Evolutionary conservation across 2,888 invertebrate species (phyloP).

Genomic region (Augochlorella aurata): DNA sequence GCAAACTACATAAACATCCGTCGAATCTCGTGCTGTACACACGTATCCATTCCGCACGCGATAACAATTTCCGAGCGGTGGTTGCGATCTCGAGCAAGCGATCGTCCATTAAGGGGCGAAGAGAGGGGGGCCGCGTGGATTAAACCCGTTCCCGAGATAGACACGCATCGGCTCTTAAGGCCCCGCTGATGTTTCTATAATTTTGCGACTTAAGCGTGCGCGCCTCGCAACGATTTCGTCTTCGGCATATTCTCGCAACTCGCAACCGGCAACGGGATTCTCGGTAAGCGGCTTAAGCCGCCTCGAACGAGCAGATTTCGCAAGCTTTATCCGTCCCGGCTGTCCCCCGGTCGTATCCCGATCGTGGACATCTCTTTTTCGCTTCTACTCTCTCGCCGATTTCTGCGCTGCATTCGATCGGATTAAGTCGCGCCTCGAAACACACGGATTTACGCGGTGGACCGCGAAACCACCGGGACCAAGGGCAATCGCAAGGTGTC

Average conservation of each 20-base stretch:
- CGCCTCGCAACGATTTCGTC: constrained; percentile 43
- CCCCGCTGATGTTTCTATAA: constrained; percentile 64
- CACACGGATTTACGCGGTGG: constrained; percentile 27
- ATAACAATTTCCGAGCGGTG: constrained; percentile 46
- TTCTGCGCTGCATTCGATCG: constrained; percentile 21
- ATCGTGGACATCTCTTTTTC: constrained; percentile 15
- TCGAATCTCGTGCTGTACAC: constrained; percentile 11
- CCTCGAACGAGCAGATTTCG: constrained; percentile 49
- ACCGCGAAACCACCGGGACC: constrained; percentile 23
- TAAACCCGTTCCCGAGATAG: constrained; percentile 34
- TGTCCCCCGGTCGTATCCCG: not conserved
- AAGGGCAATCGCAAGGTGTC: constrained; percentile 29
- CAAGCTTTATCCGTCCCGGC: constrained; percentile 37
- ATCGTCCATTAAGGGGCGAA: constrained; percentile 28
- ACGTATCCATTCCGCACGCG: constrained; percentile 11
- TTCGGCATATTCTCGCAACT: constrained; percentile 32
- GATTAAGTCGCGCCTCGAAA: constrained; percentile 35
- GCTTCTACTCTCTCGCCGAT: not conserved
- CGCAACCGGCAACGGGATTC: not conserved
- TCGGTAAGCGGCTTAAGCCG: constrained; percentile 62
- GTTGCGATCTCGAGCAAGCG: not conserved
- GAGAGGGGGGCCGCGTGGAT: not conserved
- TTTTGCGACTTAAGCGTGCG: constrained; percentile 56
- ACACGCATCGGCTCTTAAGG: constrained; percentile 30
- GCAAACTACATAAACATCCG: not conserved